Percentiles rank a stretch among this genome's conserved stretches.
Evolutionary conservation across 2,888 invertebrate genomes (phyloP).

Genomic region (Synanthedon vespiformis): DNA sequence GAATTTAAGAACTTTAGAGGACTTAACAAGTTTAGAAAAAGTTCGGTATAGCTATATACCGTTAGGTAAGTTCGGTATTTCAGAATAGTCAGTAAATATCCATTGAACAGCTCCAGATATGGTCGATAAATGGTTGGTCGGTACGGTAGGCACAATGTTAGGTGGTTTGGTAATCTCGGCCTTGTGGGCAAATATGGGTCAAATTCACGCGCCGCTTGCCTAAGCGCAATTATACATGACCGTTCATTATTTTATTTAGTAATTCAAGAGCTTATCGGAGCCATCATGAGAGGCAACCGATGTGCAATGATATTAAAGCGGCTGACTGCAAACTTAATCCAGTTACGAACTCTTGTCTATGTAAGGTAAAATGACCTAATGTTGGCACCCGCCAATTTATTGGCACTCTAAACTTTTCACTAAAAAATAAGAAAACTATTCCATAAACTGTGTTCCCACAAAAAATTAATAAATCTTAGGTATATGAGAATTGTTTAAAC

Average conservation of each 20-base stretch:
- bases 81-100: background rate
- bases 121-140: constrained; percentile 21
- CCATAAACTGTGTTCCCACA: no score
- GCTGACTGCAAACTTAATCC: background rate
- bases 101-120: constrained; percentile 11
- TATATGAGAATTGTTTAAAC: no score
- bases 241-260: constrained; percentile 49
- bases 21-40: no score
- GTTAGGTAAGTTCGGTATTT: no score
- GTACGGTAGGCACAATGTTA: constrained; percentile 20
- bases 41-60: no score
- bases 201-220: constrained; percentile 42
- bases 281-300: constrained; percentile 11
- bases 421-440: no score
- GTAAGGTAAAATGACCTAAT: no score
- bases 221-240: constrained; percentile 54
- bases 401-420: no score
- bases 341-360: no score
- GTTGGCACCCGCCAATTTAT: no score
- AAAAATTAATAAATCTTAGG: no score
- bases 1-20: no score
- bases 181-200: constrained; percentile 48
- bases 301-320: background rate
- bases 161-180: constrained; percentile 42
- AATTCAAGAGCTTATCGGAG: constrained; percentile 41